Evolutionary conservation across 2,797 vertebrate species (phyloP), one percentile per base, ranked within the genome.

Genomic region (Aeoliscus strigatus): DNA sequence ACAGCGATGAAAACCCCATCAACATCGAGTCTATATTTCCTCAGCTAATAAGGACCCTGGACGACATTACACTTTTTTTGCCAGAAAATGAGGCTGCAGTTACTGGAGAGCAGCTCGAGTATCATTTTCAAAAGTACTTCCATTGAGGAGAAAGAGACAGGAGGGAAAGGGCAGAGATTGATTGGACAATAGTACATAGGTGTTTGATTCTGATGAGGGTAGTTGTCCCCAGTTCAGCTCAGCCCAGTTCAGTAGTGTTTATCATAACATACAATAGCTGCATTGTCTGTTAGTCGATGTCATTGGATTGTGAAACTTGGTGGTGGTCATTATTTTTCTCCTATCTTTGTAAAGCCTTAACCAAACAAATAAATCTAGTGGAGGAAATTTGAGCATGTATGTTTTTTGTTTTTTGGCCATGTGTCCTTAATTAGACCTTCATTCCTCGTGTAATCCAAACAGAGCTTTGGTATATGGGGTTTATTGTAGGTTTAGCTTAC

Each of bases 81-180:
- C 43, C 14, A 26, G 50, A 60, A 66, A 66, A 58, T 54, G 27
- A 55, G 15, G 27, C 36, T 8, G 54, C 46, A 49, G 37, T 49
- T 66, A 28, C 43, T 41, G 25, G 53, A 44, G 42, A 55, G 56
- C 27, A 29, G 27, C 5, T 8, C 33, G 26, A 7, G 15, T 41
- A 39, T 51, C 43, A 52, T 59, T 73, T 73, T 66, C 33, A 5
- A 6, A 51, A 69, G 51, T 34, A 31, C 61, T 51, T 6, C 28
- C 5, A 69, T 63, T 29, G 6, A 39, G 30, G 39, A 28, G 23
- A 25, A 40, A n/a, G n/a, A n/a, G 35, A 46, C 14, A 26, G 27
- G 18, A 21, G 9, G 31, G 24, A 39, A 39, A 27, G 30, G 3
- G 24, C 30, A 30, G 28, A 28, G 48, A 73, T 66, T 53, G 59